Evolutionary conservation across 2,797 vertebrate genomes (phyloP).

Genomic region (Nasua narica): DNA sequence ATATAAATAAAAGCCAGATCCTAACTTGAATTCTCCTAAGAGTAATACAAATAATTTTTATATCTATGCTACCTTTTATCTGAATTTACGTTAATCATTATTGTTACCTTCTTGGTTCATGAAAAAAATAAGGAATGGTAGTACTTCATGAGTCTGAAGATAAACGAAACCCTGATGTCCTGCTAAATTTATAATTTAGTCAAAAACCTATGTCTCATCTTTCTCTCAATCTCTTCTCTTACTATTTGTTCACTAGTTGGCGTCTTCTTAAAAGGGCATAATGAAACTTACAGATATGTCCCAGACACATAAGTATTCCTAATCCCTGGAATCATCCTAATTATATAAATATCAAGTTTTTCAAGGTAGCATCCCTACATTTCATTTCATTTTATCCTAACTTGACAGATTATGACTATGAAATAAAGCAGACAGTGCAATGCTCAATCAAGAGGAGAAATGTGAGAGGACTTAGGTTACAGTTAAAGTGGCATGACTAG

Average conservation of each 20-base stretch:
- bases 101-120: neutral
- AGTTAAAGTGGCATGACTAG: neutral
- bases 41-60: neutral
- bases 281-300: neutral
- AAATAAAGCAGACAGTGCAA: neutral
- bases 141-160: neutral
- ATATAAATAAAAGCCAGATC: neutral
- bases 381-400: neutral
- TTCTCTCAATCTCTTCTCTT: neutral
- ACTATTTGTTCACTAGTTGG: neutral
- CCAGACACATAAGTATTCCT: neutral
- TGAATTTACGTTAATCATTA: neutral
- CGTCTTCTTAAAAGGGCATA: neutral
- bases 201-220: neutral
- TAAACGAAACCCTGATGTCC: neutral
- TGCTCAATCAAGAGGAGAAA: neutral
- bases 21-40: slow-evolving; percentile 11
- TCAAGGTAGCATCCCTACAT: neutral
- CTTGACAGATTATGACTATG: neutral
- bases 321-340: neutral
- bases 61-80: neutral
- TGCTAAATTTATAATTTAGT: neutral
- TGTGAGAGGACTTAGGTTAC: neutral
- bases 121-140: slow-evolving; percentile 27
- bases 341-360: neutral